phyloP scores from a whole-genome alignment of 1,140 invertebrate species.

The Sinella curviseta region DNA sequence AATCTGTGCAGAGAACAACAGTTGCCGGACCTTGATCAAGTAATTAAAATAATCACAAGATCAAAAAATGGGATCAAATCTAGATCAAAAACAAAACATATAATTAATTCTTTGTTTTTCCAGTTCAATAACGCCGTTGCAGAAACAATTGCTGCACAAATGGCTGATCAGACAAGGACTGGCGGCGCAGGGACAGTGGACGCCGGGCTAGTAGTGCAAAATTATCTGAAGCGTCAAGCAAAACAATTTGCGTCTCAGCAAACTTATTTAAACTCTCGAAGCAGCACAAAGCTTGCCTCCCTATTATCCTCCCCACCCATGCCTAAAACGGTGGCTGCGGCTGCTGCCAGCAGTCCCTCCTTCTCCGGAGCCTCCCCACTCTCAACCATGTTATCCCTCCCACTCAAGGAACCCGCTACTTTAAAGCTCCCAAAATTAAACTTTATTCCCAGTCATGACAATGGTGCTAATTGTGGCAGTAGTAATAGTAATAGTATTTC shows the following conservation, averaged over 20 bases:
- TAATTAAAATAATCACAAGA: not conserved
- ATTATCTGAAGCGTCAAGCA: not conserved
- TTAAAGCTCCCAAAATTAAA: not conserved
- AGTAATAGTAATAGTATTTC: not conserved
- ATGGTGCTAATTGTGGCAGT: no score
- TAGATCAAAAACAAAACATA: not conserved
- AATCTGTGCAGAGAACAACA: not conserved
- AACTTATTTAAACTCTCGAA: no score
- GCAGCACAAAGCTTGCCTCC: not conserved
- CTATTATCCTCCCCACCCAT: not conserved
- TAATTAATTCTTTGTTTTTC: not conserved
- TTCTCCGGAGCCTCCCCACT: no score
- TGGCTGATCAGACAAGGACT: not conserved
- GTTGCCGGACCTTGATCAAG: not conserved
- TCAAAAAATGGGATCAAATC: not conserved
- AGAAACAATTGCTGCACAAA: constrained; percentile 7
- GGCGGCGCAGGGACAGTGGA: not conserved
- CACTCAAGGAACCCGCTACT: not conserved
- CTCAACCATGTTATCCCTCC: not conserved
- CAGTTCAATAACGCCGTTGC: not conserved
- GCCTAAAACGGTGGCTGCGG: not conserved
- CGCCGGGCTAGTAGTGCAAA: not conserved
- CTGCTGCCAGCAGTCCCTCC: no score
- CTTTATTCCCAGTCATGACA: not conserved
- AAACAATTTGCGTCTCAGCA: not conserved